Evolutionary conservation across 2,888 invertebrate species (phyloP), one percentile per base, ranked within the genome.

Genomic region (Stictocephala bisonia): DNA sequence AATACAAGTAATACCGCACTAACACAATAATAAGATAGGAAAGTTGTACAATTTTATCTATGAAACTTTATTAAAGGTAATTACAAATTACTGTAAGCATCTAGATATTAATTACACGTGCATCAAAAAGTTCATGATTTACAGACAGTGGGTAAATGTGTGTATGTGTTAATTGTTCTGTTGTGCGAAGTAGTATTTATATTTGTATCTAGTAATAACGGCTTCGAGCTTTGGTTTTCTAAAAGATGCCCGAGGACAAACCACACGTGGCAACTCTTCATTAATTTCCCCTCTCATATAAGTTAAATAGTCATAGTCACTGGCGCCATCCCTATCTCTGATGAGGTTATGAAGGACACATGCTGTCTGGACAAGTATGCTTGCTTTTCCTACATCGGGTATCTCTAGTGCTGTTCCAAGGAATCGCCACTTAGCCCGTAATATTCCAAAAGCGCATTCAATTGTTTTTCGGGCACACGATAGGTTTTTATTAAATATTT

Each of bases 351-450:
- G 27, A 58, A 58, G 58, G 15, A 18, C 31, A 58, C 58, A 58
- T 29, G 58, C 58, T 27, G 58, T 58, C 13, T 58, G 58, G 2
- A 58, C 58, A 11, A 58, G 29, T 6, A 58, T 3, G 27, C 58
- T 58, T 9, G 15, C 58, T 29, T 58, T 58, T 15, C 15, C 27
- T 3, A 58, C 27, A 29, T 9, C 20, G 6, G 58, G 58, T 9
- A 58, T 27, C 27, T 27, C 58, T 27, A 58, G 58, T 9, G 58
- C 58, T 27, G 58, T 9, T 29, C 29, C 58, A 27, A 58, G 27
- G 27, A 58, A 27, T 58, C 58, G 58, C 58, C 58, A 58, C 29
- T 58, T 58, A 29, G 58, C 58, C 7, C 58, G 58, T 11, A 58
- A 29, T n/a, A 58, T 58, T 3, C 58, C 58, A 58, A 58, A 58